A percentile compares a stretch with the other conserved stretches of the same genome.
Conservation (phyloP, 2,888 invertebrate species). For the Ceratothoa steindachneri region DNA sequence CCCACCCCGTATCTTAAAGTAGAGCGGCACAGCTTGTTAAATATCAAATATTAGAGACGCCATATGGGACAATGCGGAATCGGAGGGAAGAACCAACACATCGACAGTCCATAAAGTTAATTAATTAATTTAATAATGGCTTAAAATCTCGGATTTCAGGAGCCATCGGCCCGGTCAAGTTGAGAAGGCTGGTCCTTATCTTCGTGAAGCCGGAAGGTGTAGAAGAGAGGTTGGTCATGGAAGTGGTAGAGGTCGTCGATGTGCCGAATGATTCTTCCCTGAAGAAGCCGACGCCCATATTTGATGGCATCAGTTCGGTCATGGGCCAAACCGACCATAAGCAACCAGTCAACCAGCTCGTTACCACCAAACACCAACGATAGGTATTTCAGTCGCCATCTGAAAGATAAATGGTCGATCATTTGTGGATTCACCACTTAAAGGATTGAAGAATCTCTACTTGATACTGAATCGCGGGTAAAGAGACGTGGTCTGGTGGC, state of each 20-base stretch:
- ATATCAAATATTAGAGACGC: too few relatives aligned
- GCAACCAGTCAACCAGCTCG: constrained; percentile 80
- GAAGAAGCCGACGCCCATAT: constrained; percentile 77
- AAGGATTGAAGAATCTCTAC: not conserved
- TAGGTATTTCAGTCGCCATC: constrained; percentile 75
- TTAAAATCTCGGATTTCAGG: too few relatives aligned
- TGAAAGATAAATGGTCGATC: constrained; percentile 53
- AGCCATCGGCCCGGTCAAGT: too few relatives aligned
- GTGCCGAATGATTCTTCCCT: constrained; percentile 79
- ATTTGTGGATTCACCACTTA: too few relatives aligned
- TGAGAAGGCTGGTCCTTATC: not conserved
- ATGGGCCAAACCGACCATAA: constrained; percentile 71
- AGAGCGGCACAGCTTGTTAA: too few relatives aligned
- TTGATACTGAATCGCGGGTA: constrained; percentile 15
- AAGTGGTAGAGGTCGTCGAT: constrained; percentile 80
- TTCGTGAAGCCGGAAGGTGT: constrained; percentile 52
- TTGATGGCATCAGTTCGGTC: constrained; percentile 73
- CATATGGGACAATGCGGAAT: too few relatives aligned
- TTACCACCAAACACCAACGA: constrained; percentile 74
- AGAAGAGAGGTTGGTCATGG: constrained; percentile 70
- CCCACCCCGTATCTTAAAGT: too few relatives aligned
- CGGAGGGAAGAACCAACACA: too few relatives aligned
- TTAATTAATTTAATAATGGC: too few relatives aligned
- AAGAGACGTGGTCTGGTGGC: constrained; percentile 31
- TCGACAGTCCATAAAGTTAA: too few relatives aligned